A percentile compares a stretch with the other conserved stretches of the same genome.
Evolutionary conservation across 2,797 vertebrate species (phyloP).

Genomic region (Lithobates sylvaticus): DNA sequence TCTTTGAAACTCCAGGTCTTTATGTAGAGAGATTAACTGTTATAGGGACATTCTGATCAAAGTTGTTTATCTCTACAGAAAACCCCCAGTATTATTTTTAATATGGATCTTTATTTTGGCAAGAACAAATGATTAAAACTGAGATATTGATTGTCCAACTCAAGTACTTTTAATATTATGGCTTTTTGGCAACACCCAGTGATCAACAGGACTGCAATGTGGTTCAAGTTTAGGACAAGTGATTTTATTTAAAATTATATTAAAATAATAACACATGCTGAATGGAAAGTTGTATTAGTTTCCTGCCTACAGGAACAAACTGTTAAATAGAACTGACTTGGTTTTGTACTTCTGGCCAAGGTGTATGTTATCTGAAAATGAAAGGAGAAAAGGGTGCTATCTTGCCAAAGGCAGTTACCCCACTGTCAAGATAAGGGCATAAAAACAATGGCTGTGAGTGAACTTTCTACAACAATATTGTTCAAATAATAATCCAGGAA

Average conservation of each 20-base stretch:
- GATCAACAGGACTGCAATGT: constrained; percentile 22
- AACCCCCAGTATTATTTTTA: neutral
- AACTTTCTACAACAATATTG: constrained; percentile 16
- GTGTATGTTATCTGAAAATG: constrained; percentile 21
- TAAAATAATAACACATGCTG: constrained; percentile 15
- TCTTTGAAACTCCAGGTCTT: neutral
- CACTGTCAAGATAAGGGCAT: constrained; percentile 24
- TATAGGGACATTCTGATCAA: neutral
- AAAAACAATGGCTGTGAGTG: constrained; percentile 13
- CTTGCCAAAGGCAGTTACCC: constrained; percentile 30
- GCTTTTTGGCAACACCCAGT: neutral
- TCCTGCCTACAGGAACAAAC: constrained; percentile 19
- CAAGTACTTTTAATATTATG: constrained; percentile 21
- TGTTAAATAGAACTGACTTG: constrained; percentile 13
- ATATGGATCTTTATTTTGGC: neutral
- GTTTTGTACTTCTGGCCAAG: constrained; percentile 25
- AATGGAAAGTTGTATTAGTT: constrained; percentile 30
- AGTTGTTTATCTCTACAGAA: constrained; percentile 19
- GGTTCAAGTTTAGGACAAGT: constrained; percentile 16
- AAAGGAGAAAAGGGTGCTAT: constrained; percentile 4
- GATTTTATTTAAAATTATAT: constrained; percentile 17
- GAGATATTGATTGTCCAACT: constrained; percentile 27
- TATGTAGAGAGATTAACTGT: neutral
- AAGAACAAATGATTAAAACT: constrained; percentile 20
- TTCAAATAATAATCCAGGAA: neutral